Evolutionary conservation across 2,113 vertebrate species (phyloP).

Genomic region (zebrafish (Danio rerio)): GRCz12tu NC_133194.1:30749501-30750000

Average conservation of each 20-base stretch:
- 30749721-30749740: not conserved
- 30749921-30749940: conserved; percentile 86
- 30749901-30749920: conserved; percentile 80
- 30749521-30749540: too few relatives aligned
- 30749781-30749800: conserved; percentile 80
- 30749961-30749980: not conserved
- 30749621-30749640: too few relatives aligned
- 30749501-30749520: not conserved
- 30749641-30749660: too few relatives aligned
- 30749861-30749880: conserved; percentile 82
- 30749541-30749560: too few relatives aligned
- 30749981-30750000: not conserved
- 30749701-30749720: too few relatives aligned
- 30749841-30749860: conserved; percentile 65
- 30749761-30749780: conserved; percentile 68
- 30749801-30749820: conserved; percentile 75
- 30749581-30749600: too few relatives aligned
- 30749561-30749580: too few relatives aligned
- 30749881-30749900: conserved; percentile 81
- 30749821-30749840: conserved; percentile 74
- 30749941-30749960: not conserved
- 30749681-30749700: too few relatives aligned
- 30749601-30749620: too few relatives aligned
- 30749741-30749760: not conserved
- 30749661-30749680: too few relatives aligned